These are phyloP conservation scores for Gobiocypris rarus DNA, from an alignment of 2,113 vertebrate species.

Conservation along the genomic window DNA sequence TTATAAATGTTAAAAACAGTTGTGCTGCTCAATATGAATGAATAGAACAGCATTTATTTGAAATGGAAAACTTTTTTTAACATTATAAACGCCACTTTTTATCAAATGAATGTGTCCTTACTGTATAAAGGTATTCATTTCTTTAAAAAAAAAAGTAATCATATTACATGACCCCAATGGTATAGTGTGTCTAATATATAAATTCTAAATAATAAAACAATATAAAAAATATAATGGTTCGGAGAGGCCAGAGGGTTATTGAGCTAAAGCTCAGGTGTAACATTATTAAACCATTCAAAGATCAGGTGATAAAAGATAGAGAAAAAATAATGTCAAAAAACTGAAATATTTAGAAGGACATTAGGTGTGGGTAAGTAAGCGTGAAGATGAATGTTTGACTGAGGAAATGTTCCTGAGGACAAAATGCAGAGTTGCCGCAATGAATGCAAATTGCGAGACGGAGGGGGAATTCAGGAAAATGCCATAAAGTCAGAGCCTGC, in stretches of 20 bases:
- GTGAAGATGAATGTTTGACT: constrained; percentile 33
- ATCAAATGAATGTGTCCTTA: no score
- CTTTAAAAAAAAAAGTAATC: not conserved
- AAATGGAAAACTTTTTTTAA: no score
- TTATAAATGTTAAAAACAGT: no score
- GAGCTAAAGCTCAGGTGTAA: constrained; percentile 30
- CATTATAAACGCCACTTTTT: no score
- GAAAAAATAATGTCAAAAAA: no score
- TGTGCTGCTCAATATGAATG: no score
- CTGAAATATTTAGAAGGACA: constrained; percentile 29
- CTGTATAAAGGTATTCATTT: no score
- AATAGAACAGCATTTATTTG: no score
- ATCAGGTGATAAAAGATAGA: not conserved
- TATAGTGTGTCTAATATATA: not conserved
- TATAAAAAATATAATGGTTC: not conserved
- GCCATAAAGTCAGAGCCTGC: constrained; percentile 15
- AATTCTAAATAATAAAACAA: not conserved
- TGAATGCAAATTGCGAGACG: constrained; percentile 22
- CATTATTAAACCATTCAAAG: constrained; percentile 31
- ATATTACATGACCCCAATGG: not conserved
- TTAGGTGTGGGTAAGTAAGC: constrained; percentile 6
- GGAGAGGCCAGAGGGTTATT: not conserved
- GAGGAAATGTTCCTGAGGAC: constrained; percentile 28
- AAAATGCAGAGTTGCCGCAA: not conserved
- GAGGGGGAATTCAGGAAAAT: constrained; percentile 20